Evolutionary conservation across 2,113 vertebrate genomes (phyloP), one percentile per base, ranked within the genome.

Genomic region (Coptodon rendalli): DNA sequence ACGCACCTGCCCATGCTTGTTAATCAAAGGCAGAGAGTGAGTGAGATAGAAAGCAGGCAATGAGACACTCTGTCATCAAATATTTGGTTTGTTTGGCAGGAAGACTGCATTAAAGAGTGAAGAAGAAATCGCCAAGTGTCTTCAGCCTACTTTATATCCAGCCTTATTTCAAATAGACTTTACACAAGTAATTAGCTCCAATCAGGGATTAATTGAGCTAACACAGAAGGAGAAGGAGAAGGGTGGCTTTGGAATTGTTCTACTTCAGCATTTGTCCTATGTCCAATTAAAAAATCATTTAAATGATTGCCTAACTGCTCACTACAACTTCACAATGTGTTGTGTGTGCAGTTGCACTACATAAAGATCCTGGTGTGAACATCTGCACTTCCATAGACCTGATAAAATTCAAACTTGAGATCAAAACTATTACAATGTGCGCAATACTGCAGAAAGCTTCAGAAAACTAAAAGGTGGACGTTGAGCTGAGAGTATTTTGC

Each of bases 161-260:
- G 85, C 85, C 80, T 87, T 92, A 82, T 93, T 92, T 90, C 85
- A 93, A 82, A 92, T 89, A 86, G 93, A 94, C 92, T 89, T 95
- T 90, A 86, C 89, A 86, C 86, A 92, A 83, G 94, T 94, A 96
- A 95, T 96, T 96, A 96, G 85, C 91, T 88, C 92, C 95, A 96
- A 96, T 96, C 95, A 96, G 90, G 91, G 93, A 94, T 95, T 95
- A 95, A 95, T 94, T 96, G 93, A 95, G 92, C 95, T 93, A 94
- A 95, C 94, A 94, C 93, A 94, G 90, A 93, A 92, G 89, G 90
- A 95, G 92, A 91, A 85, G 87, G 86, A 95, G 88, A 91, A 84
- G 87, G 87, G 86, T 76, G 79, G 66, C 89, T 92, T 88, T 93
- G 89, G 93, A 94, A 96, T 91, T 92, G 84, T 87, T 94, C 89